A percentile compares a stretch with the other conserved stretches of the same genome.
These are phyloP conservation scores for Thalassarche chlororhynchos DNA, from an alignment of 2,113 vertebrate species.

Conservation along the genomic window DNA sequence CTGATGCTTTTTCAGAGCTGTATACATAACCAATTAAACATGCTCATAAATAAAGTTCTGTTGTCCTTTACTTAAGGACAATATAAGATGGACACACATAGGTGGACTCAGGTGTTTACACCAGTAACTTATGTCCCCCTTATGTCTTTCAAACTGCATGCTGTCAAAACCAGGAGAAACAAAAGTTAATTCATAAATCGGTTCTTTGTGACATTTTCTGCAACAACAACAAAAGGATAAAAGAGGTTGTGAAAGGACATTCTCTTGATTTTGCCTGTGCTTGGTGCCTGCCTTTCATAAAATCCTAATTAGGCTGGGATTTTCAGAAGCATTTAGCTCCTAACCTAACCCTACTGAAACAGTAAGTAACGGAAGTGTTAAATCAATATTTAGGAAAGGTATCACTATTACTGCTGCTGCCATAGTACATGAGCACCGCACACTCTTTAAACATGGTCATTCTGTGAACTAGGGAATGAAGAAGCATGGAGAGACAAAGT, in stretches of 20 bases:
- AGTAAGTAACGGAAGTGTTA: background rate
- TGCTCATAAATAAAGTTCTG: background rate
- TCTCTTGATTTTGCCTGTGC: background rate
- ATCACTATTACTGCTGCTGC: background rate
- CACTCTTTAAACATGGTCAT: background rate
- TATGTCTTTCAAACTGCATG: background rate
- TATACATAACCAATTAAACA: background rate
- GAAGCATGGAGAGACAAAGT: background rate
- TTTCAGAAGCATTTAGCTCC: background rate
- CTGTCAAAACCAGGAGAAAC: background rate
- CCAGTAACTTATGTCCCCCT: background rate
- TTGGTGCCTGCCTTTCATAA: background rate
- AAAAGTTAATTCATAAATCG: background rate
- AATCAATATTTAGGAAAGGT: background rate
- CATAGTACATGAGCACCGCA: background rate
- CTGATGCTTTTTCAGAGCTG: background rate
- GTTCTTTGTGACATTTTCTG: background rate
- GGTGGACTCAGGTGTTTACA: background rate
- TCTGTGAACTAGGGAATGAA: background rate
- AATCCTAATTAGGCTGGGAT: background rate
- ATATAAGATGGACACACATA: background rate
- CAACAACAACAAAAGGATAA: background rate
- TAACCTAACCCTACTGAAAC: background rate
- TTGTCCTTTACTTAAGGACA: background rate
- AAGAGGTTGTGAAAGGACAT: background rate